Evolutionary conservation across 2,888 invertebrate genomes (phyloP).

Genomic region (Poecilobothrus nobilitatus): DNA sequence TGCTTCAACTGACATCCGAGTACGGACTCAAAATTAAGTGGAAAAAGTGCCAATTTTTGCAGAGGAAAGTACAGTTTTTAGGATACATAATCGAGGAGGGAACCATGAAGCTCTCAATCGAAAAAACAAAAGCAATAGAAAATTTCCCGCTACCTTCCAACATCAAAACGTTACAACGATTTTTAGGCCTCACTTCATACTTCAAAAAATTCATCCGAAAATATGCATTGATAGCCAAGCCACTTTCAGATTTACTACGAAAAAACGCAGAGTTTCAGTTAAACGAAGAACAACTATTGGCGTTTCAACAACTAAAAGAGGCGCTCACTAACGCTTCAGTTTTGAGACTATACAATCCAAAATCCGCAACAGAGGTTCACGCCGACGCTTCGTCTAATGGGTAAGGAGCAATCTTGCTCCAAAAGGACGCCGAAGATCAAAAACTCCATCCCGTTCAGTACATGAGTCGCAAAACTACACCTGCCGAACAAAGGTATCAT

Average conservation of each 20-base stretch:
- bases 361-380: slow-evolving; percentile 23
- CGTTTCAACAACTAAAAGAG: slow-evolving; percentile 20
- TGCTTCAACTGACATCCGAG: too few species aligned
- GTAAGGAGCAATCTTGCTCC: slow-evolving; percentile 24
- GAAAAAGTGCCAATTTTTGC: too few species aligned
- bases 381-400: slow-evolving; percentile 25
- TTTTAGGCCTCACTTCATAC: too few species aligned
- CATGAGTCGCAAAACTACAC: slow-evolving; percentile 22
- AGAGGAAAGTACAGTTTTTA: too few species aligned
- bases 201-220: too few species aligned
- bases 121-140: too few species aligned
- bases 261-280: slow-evolving; percentile 20
- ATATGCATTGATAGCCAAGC: too few species aligned
- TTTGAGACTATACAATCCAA: slow-evolving; percentile 21
- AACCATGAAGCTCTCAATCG: too few species aligned
- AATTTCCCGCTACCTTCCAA: too few species aligned
- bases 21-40: too few species aligned
- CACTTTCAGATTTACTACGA: slow-evolving; percentile 11
- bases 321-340: slow-evolving; percentile 17
- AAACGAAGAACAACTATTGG: slow-evolving; percentile 17
- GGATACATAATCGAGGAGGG: too few species aligned
- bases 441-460: slow-evolving; percentile 22
- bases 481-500: slow-evolving; percentile 20
- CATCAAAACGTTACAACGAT: too few species aligned
- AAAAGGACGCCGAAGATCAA: slow-evolving; percentile 20